These are phyloP conservation scores for Centropristis striata DNA, from an alignment of 2,113 vertebrate genomes.

Conservation along the genomic window DNA sequence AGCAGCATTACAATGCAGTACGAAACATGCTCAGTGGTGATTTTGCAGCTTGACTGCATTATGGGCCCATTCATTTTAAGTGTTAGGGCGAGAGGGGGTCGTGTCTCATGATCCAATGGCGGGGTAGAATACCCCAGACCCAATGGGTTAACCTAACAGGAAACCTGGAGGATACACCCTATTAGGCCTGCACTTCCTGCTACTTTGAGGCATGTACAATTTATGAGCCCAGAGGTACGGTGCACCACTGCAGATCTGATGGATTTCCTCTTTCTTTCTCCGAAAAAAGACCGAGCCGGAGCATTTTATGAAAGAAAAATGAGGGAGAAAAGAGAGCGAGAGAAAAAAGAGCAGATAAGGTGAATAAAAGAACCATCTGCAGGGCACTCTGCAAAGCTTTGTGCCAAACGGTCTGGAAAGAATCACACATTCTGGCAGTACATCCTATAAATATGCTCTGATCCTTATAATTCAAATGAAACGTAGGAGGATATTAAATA, in stretches of 20 bases:
- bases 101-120: slow-evolving; percentile 54
- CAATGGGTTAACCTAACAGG: slow-evolving; percentile 80
- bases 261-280: slow-evolving; percentile 85
- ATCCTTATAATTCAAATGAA: slow-evolving; percentile 82
- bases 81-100: slow-evolving; percentile 56
- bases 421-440: slow-evolving; percentile 86
- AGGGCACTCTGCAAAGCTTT: slow-evolving; percentile 80
- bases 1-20: neutral
- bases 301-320: slow-evolving; percentile 79
- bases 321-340: slow-evolving; percentile 19
- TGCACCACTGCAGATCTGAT: slow-evolving; percentile 85
- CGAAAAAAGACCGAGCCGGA: slow-evolving; percentile 72
- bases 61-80: slow-evolving; percentile 54
- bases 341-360: slow-evolving; percentile 73
- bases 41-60: slow-evolving; percentile 64
- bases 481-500: slow-evolving; percentile 84
- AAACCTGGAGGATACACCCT: slow-evolving; percentile 86
- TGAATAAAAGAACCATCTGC: slow-evolving; percentile 87
- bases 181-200: slow-evolving; percentile 85
- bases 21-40: neutral
- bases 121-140: slow-evolving; percentile 70
- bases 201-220: slow-evolving; percentile 86
- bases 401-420: slow-evolving; percentile 90
- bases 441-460: slow-evolving; percentile 84
- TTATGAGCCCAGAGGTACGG: slow-evolving; percentile 79